Evolutionary conservation across 2,113 vertebrate genomes (phyloP).

Genomic region (Colaptes auratus): DNA sequence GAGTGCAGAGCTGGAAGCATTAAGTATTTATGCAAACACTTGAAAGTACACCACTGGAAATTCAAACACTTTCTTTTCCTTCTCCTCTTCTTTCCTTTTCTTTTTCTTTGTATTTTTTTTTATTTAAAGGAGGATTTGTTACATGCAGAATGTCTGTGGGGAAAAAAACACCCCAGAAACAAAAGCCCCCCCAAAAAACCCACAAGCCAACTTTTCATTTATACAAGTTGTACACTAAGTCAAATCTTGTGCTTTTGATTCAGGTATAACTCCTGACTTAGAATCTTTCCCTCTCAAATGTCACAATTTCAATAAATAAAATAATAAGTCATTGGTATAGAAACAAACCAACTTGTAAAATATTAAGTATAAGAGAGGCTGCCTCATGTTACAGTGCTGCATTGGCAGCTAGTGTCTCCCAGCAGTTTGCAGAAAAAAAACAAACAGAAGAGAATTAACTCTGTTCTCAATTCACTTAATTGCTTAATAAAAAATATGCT

Average conservation of each 20-base stretch:
- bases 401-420: background rate
- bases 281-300: background rate
- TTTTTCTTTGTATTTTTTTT: background rate
- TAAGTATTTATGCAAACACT: slow-evolving; percentile 54
- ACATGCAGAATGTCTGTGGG: background rate
- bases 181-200: too few relatives aligned
- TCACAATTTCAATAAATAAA: background rate
- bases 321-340: background rate
- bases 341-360: background rate
- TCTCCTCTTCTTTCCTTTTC: background rate
- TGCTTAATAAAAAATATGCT: too few relatives aligned
- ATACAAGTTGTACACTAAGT: background rate
- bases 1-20: slow-evolving; percentile 41
- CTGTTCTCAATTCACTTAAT: background rate
- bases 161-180: background rate
- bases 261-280: background rate
- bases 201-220: background rate
- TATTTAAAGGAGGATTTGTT: background rate
- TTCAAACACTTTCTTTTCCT: background rate
- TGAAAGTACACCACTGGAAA: slow-evolving; percentile 39
- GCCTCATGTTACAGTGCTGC: background rate
- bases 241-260: background rate
- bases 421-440: background rate
- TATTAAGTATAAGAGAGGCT: background rate
- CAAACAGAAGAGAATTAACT: background rate